Base-by-base conservation (phyloP, 2,888 invertebrate species). In the Choreutis nemorana region DNA sequence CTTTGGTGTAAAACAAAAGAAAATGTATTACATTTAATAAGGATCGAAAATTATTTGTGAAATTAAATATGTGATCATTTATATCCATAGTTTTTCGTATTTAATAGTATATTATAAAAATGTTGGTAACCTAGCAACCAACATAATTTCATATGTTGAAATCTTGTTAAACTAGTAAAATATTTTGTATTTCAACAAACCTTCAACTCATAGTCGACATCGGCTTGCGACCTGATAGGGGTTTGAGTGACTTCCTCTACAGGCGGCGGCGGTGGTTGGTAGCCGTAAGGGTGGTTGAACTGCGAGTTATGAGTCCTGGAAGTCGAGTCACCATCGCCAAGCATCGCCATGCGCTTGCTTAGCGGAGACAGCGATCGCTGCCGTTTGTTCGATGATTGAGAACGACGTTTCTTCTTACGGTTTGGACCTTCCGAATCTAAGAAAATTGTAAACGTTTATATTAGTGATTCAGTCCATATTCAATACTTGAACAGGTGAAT, bases 301-400 rank as follows among this genome's bases (percentile, higher is more conserved):
- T 87, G 87, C 4, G 83, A 85, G 64, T 77, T 83, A 45, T 82
- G 81, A 0, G 77, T 79, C 9, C 78, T 56, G 2, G 73, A 55
- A 2, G 66, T 59, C 0, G 63, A 55, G 38, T 78, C 67, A 1
- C 75, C 73, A 26, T 85, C 83, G 31, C 85, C 73, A 64, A 87
- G 81, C 72, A 87, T 81, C 12, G 89, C 90, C 89, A 91, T 89
- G 7, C 91, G 85, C 57, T 91, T 91, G 66, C 90, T 91, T 15
- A 91, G 73, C 1, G 91, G 91, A 16, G 91, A 91, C 28, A 91
- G 65, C 0, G 91, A 91, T 5, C 86, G 84, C 46, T 87, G 86
- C 29, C 85, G 83, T 54, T 84, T 83, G 50, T 81, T 79, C 48
- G 72, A 72, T 0, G 82, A 78, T 29, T 81, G 75, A 3, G 81